These are phyloP conservation scores for Rhynchomys soricoides DNA, from an alignment of 2,113 vertebrate species.

Conservation along the genomic window DNA sequence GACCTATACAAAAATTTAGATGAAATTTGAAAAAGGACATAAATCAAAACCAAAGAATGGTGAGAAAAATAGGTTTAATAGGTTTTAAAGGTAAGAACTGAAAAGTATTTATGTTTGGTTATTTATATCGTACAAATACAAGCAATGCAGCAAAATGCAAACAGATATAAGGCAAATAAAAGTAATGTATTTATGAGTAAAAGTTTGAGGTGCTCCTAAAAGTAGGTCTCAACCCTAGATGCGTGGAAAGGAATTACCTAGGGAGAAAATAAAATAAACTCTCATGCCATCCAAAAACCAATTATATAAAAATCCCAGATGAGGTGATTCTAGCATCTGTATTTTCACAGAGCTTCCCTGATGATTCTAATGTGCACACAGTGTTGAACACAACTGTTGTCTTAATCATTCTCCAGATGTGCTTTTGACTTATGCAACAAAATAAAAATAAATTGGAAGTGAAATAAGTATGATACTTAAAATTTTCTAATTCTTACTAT, in stretches of 20 bases:
- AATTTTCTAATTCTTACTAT: neutral
- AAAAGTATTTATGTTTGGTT: neutral
- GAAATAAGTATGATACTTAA: neutral
- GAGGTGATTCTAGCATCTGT: slow-evolving; percentile 28
- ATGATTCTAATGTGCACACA: slow-evolving; percentile 33
- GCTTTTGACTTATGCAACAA: slow-evolving; percentile 49
- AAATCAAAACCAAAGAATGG: neutral
- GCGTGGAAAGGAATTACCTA: slow-evolving; percentile 17
- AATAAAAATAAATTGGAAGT: neutral
- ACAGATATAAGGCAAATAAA: slow-evolving; percentile 1
- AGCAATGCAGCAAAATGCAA: neutral
- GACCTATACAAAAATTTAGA: neutral
- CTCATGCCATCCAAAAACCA: slow-evolving; percentile 16
- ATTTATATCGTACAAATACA: neutral
- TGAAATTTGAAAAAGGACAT: neutral
- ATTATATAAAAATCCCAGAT: slow-evolving; percentile 68
- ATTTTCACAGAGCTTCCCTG: slow-evolving; percentile 46
- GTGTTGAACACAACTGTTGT: slow-evolving; percentile 5
- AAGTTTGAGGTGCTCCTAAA: slow-evolving; percentile 25
- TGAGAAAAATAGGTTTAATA: neutral
- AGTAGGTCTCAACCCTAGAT: slow-evolving; percentile 35
- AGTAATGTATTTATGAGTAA: neutral
- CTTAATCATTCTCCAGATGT: slow-evolving; percentile 66
- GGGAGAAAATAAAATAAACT: neutral
- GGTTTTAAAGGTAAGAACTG: neutral